A percentile compares a stretch with the other conserved stretches of the same genome.
These are phyloP conservation scores for Pongo abelii DNA, from an alignment of 2,113 vertebrate species.

Conservation along the genomic window DNA sequence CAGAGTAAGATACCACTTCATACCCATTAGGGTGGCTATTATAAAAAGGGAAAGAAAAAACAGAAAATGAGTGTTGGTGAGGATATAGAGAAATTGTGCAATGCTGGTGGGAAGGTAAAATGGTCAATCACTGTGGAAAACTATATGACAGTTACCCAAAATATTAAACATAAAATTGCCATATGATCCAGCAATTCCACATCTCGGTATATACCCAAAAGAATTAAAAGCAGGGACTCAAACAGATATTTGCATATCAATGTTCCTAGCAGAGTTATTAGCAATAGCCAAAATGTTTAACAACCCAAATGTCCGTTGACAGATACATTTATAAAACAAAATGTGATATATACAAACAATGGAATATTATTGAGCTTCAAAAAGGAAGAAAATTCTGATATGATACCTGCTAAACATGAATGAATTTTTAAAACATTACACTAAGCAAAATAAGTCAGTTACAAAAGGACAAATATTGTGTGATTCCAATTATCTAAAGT, in stretches of 20 bases:
- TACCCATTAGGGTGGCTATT: background rate
- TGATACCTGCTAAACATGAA: background rate
- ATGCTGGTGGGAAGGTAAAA: background rate
- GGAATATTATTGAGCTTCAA: background rate
- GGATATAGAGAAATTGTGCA: background rate
- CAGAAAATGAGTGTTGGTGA: background rate
- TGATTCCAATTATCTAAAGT: background rate
- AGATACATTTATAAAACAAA: background rate
- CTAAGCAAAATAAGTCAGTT: background rate
- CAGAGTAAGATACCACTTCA: background rate
- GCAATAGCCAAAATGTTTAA: background rate
- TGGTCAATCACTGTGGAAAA: background rate
- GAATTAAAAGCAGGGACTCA: background rate
- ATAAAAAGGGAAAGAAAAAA: background rate
- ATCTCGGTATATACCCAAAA: background rate
- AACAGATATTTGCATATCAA: background rate
- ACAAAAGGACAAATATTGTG: background rate
- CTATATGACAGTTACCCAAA: background rate
- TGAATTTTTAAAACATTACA: background rate
- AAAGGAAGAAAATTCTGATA: slow-evolving; percentile 13
- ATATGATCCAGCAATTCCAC: background rate
- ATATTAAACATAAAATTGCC: background rate
- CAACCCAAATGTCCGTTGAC: background rate
- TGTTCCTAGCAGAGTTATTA: background rate
- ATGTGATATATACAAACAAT: background rate